These are phyloP conservation scores for Planococcus citri DNA, from an alignment of 1,140 invertebrate genomes.

Conservation along the genomic window DNA sequence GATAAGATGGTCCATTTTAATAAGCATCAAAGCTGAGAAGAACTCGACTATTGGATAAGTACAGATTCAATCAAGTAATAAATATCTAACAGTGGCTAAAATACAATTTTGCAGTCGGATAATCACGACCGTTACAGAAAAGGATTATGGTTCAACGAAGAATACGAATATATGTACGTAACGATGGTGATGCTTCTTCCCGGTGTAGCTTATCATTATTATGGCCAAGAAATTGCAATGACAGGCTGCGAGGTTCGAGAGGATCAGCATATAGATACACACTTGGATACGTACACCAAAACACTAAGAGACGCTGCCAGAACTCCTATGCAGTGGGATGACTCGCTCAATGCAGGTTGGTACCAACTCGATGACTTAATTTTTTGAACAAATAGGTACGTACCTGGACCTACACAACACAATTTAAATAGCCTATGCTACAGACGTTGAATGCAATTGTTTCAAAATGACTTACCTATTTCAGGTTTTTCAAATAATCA, in stretches of 20 bases:
- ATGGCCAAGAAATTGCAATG: conserved; percentile 25
- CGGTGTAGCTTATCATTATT: conserved; percentile 23
- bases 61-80: too few relatives aligned
- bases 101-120: neutral
- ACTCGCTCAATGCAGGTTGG: conserved; percentile 26
- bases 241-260: conserved; percentile 30
- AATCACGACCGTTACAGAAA: neutral
- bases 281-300: conserved; percentile 23
- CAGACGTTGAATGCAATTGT: neutral
- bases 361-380: too few relatives aligned
- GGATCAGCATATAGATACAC: conserved; percentile 29
- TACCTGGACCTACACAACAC: neutral
- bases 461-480: too few relatives aligned
- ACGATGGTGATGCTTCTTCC: conserved; percentile 18
- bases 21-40: too few relatives aligned
- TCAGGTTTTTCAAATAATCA: conserved; percentile 45
- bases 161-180: neutral
- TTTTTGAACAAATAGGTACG: neutral
- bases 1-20: too few relatives aligned
- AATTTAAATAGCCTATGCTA: too few relatives aligned
- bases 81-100: too few relatives aligned
- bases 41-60: too few relatives aligned
- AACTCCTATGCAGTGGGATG: conserved; percentile 63
- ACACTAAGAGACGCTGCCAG: conserved; percentile 52
- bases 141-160: neutral